phyloP scores from a whole-genome alignment of 1,140 invertebrate species.

The Semibalanus balanoides region DNA sequence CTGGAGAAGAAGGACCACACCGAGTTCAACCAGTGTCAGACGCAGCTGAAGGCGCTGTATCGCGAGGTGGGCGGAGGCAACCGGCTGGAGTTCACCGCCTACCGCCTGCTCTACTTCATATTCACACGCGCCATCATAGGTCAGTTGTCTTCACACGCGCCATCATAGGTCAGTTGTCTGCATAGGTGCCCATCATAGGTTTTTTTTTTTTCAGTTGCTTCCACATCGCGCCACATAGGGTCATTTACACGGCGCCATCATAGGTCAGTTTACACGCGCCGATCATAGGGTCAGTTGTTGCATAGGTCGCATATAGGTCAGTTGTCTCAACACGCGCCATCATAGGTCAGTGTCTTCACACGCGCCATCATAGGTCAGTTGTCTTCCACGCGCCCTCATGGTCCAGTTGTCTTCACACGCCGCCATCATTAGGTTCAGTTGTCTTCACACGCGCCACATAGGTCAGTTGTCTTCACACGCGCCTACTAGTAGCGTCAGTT shows the following conservation, averaged over 20 bases:
- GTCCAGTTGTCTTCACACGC: constrained; percentile 53
- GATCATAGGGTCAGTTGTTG: constrained; percentile 14
- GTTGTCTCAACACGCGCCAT: background rate
- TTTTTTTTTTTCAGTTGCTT: too few species aligned
- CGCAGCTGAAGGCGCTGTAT: constrained; percentile 87
- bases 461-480: too few species aligned
- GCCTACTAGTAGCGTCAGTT: too few species aligned
- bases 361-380: constrained; percentile 21
- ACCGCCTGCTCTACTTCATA: constrained; percentile 90
- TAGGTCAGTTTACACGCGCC: background rate
- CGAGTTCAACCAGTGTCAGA: constrained; percentile 98
- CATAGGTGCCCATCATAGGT: too few species aligned
- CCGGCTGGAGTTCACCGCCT: constrained; percentile 80
- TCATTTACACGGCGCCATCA: too few species aligned
- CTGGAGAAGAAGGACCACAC: constrained; percentile 94
- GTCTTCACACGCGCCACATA: too few species aligned
- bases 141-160: constrained; percentile 52
- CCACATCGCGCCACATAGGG: too few species aligned
- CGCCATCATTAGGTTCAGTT: too few species aligned
- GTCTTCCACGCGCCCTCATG: constrained; percentile 12
- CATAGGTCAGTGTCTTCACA: constrained; percentile 19
- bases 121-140: constrained; percentile 52
- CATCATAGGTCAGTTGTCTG: background rate
- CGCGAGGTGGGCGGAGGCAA: constrained; percentile 52
- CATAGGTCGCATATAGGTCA: too few species aligned